These are phyloP conservation scores for Mormyrus iriodes DNA, from an alignment of 2,113 vertebrate genomes.

Conservation along the genomic window DNA sequence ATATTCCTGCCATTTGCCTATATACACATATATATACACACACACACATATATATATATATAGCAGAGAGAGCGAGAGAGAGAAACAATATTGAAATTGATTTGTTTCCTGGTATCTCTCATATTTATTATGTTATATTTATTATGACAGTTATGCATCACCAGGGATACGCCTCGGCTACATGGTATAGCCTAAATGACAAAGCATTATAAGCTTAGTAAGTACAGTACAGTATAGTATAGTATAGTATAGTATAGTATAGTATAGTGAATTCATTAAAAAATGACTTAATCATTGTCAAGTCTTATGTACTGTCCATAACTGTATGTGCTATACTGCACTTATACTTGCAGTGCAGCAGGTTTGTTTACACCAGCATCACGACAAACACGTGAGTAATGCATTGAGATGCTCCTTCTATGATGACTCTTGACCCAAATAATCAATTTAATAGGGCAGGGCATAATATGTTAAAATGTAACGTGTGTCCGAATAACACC, in stretches of 20 bases:
- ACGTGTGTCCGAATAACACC: neutral
- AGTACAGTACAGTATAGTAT: too few relatives aligned
- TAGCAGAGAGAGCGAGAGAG: too few relatives aligned
- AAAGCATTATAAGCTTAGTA: too few relatives aligned
- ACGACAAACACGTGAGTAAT: neutral
- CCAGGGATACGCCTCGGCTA: neutral
- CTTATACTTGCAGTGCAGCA: neutral
- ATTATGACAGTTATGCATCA: too few relatives aligned
- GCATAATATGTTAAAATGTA: neutral
- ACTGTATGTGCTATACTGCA: neutral
- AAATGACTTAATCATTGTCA: neutral
- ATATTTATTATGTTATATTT: too few relatives aligned
- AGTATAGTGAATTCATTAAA: neutral
- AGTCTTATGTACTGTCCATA: neutral
- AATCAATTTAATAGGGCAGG: neutral
- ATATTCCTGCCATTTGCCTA: neutral
- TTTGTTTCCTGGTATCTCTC: too few relatives aligned
- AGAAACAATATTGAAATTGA: too few relatives aligned
- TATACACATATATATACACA: too few relatives aligned
- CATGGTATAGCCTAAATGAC: neutral
- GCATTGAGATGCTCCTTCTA: neutral
- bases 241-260: too few relatives aligned
- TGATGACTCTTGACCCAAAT: neutral
- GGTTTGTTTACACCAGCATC: neutral
- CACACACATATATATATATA: too few relatives aligned